Percentiles rank a stretch among this genome's conserved stretches.
Conservation (phyloP, 2,888 invertebrate genomes). For the Myathropa florea region DNA sequence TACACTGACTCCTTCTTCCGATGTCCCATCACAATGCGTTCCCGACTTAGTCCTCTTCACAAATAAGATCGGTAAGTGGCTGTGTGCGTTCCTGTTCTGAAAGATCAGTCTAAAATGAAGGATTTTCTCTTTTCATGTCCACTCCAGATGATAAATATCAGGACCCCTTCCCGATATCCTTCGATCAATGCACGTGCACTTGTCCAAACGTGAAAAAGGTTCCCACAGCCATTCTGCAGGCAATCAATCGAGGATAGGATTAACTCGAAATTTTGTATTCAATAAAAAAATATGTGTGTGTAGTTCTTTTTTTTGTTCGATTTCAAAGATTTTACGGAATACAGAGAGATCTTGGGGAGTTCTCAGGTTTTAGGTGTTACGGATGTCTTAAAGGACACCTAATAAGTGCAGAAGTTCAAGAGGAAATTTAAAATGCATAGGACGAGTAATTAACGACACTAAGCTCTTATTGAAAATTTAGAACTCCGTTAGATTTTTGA, state of each 20-base stretch:
- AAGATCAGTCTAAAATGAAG: neutral
- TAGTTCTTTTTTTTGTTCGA: no score
- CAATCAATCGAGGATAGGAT: neutral
- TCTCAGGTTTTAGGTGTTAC: no score
- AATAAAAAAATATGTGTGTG: neutral
- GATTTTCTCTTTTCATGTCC: no score
- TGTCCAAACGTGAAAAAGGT: neutral
- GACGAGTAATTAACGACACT: no score
- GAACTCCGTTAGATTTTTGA: no score
- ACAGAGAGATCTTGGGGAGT: no score
- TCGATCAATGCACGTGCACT: neutral
- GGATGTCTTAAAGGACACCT: no score
- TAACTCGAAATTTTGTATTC: neutral
- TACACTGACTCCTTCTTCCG: neutral
- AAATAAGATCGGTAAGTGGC: neutral
- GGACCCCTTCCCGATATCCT: neutral
- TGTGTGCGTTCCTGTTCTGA: no score
- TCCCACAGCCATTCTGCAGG: neutral
- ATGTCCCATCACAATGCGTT: neutral
- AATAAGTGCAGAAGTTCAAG: no score
- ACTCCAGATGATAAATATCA: neutral
- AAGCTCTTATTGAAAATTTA: no score
- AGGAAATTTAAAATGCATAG: no score
- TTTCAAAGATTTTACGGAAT: no score
- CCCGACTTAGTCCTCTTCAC: neutral